Conservation (phyloP, 2,113 vertebrate genomes). For the Catharus minimus region DNA sequence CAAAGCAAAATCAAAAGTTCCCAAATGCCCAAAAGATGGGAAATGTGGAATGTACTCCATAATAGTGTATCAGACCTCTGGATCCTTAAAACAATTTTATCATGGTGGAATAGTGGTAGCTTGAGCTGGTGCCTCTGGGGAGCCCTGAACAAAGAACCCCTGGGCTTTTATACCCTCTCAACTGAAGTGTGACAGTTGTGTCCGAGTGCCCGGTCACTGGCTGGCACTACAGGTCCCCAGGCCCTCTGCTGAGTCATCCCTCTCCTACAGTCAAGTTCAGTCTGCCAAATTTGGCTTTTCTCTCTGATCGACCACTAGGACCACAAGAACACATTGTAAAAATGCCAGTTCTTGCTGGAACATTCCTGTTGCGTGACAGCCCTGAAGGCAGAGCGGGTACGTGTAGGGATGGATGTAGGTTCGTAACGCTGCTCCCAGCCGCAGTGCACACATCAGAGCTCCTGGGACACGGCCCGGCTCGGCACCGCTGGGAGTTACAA, state of each 20-base stretch:
- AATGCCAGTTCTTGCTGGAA: neutral
- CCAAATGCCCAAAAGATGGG: neutral
- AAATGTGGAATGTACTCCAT: neutral
- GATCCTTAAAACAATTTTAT: neutral
- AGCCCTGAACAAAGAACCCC: neutral
- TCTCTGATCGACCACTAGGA: too few relatives aligned
- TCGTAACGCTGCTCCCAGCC: neutral
- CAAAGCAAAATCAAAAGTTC: neutral
- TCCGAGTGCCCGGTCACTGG: accelerated
- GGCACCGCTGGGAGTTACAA: neutral
- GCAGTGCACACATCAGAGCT: neutral
- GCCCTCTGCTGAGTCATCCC: neutral
- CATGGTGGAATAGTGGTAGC: neutral
- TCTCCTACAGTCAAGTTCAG: neutral
- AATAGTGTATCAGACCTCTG: neutral
- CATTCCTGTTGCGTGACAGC: too few relatives aligned
- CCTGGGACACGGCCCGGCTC: neutral
- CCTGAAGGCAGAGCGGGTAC: neutral
- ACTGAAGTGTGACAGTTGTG: neutral
- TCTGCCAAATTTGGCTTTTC: neutral
- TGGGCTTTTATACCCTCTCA: neutral
- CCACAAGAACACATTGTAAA: neutral
- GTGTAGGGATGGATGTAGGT: too few relatives aligned
- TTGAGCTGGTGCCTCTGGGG: neutral
- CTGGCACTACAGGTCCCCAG: neutral